Evolutionary conservation across 2,888 invertebrate genomes (phyloP), one percentile per base, ranked within the genome.

Genomic region (Lysandra bellargus): DNA sequence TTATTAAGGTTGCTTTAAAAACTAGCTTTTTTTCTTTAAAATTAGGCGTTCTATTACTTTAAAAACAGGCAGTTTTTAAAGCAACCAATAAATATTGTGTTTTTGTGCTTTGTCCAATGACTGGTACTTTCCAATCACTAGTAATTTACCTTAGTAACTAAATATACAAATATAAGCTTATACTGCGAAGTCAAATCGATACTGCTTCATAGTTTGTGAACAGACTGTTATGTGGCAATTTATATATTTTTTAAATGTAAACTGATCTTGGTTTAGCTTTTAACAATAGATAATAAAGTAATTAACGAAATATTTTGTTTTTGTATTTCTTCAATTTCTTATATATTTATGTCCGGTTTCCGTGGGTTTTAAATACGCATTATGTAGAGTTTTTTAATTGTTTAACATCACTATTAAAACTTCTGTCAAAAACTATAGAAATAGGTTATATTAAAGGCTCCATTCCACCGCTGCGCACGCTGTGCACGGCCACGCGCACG

Each of bases 201-300:
- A 23, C 53, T 53, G 75, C 75, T 76, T 76, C 76, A 76, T 76
- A 76, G 76, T 57, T 85, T 85, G 86, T 84, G 82, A 82, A 83
- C 82, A 83, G 83, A 80, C 80, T 83, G 78, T 83, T 84, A 81
- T 83, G 85, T 90, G 88, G 87, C 87, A 53, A 76, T 76, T 57
- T 76, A 76, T 76, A 76, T 76, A 57, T 9, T 74, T 57, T 75
- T 76, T 57, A 76, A 57, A 76, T 53, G 33, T 76, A 76, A 76
- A 76, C 76, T 76, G 76, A 76, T 57, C 5, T 57, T 57, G 53
- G 76, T 76, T 57, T 53, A 76, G 76, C 88, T 89, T 86, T 88
- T 81, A 89, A 87, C 88, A 84, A 85, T 88, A 89, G 88, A 89
- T 91, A 92, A 92, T 92, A 92, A 91, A 92, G 86, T 88, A 82